phyloP scores from a whole-genome alignment of 2,888 invertebrate species.

The Ophion costatus region DNA sequence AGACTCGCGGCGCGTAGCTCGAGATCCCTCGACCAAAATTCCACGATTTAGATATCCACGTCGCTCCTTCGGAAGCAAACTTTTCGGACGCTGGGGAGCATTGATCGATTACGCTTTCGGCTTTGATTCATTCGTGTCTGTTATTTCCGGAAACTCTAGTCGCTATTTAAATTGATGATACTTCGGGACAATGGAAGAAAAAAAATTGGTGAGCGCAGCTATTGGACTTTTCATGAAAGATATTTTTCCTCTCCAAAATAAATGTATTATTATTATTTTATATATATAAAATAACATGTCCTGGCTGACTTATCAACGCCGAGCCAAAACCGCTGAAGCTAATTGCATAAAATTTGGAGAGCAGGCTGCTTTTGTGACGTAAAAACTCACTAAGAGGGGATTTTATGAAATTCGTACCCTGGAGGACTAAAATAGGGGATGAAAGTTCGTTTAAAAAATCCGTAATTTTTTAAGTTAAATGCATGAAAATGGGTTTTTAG shows the following conservation, averaged over 20 bases:
- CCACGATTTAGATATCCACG: constrained; percentile 4
- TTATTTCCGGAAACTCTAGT: background rate
- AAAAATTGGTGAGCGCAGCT: background rate
- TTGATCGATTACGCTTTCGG: constrained; percentile 10
- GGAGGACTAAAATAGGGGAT: too few species aligned
- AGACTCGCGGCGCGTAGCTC: constrained; percentile 1
- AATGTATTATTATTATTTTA: too few species aligned
- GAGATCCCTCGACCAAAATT: background rate
- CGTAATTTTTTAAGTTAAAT: too few species aligned
- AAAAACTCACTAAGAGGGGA: too few species aligned
- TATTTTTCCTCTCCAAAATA: background rate
- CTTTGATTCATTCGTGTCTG: background rate
- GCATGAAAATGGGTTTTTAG: too few species aligned
- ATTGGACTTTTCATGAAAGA: background rate
- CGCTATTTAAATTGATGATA: background rate
- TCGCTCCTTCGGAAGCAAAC: background rate
- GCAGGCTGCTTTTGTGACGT: too few species aligned
- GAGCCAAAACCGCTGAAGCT: too few species aligned
- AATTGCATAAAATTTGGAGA: too few species aligned
- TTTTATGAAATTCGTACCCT: too few species aligned
- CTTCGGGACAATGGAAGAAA: background rate
- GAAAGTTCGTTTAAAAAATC: too few species aligned
- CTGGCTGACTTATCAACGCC: too few species aligned
- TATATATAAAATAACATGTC: too few species aligned
- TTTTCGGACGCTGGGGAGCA: background rate